phyloP scores from a whole-genome alignment of 2,797 vertebrate genomes.

The Halcyon chelicuti region DNA sequence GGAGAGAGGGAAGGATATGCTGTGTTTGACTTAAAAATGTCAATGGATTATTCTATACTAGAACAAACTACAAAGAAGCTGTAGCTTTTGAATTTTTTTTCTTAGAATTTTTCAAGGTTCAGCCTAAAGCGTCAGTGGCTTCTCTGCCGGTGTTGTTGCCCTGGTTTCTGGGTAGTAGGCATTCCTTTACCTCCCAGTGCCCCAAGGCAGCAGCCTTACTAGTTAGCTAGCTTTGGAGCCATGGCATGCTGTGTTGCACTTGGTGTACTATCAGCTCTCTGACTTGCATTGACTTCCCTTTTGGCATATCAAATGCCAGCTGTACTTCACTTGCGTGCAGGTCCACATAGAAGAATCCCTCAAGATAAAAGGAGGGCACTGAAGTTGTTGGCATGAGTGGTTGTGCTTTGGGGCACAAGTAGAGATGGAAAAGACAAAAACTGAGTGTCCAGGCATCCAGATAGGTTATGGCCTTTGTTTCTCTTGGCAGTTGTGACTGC shows the following conservation, averaged over 20 bases:
- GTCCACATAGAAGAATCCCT: background rate
- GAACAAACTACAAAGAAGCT: background rate
- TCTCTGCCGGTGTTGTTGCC: constrained; percentile 21
- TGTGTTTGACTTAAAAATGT: background rate
- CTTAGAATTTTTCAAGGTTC: background rate
- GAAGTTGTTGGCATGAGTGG: constrained; percentile 5
- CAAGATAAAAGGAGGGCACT: constrained; percentile 1
- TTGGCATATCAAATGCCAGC: background rate
- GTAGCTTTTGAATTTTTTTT: background rate
- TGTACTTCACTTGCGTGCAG: background rate
- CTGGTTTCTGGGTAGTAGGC: constrained; percentile 19
- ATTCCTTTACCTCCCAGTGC: constrained; percentile 5
- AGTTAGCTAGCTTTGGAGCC: background rate
- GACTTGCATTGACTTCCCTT: background rate
- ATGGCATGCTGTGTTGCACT: background rate
- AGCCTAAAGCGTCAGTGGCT: background rate
- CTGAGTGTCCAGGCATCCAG: background rate
- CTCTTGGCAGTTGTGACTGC: background rate
- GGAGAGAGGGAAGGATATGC: constrained; percentile 32
- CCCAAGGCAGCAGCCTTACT: background rate
- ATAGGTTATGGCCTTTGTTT: background rate
- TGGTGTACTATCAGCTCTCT: background rate
- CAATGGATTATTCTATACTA: background rate
- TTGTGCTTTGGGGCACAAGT: constrained; percentile 1
- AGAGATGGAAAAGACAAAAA: background rate